Base-by-base conservation (phyloP, 2,888 invertebrate species). In the Plagodis pulveraria region DNA sequence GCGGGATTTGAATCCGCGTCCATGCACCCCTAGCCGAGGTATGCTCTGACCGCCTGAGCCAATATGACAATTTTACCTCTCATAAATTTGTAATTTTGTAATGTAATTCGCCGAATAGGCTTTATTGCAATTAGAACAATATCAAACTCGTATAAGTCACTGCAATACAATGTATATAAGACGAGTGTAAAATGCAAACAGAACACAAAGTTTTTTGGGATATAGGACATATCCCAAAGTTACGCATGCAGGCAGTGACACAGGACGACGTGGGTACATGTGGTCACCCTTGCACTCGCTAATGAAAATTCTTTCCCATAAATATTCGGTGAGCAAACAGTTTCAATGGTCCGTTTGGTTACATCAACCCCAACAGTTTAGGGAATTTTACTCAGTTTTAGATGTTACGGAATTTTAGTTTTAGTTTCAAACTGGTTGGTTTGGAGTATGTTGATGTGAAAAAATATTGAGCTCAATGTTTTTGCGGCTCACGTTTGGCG, bases 271-370 rank as follows among this genome's bases (percentile, higher is more conserved):
- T 68, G 78, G 81, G 74, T 75, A 56, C 61, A 63, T 70, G 67
- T 71, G 79, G 81, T 78, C 70, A 72, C 75, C 73, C 76, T 67
- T 74, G 74, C 74, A 76, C 53, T 62, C 72, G 71, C 75, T 83
- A 84, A 85, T 85, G 83, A 83, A 85, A 85, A 85, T 85, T 84
- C 84, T 83, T 84, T 77, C 69, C 64, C 58, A 60, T 69, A 67
- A 69, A 74, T 69, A 73, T 74, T 71, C 71, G 60, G 60, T 56
- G 56, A 60, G 51, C 60, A 51, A 44, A 56, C 56, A 49, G 56
- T 59, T 59, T 35, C 47, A 22, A 47, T 44, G 34, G 22, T 10
- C 49, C 10, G 38, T 54, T 55, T 41, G 41, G 41, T 44, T 51
- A 48, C 55, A 48, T 55, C 33, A 47, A 46, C 54, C 9, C 53